Evolutionary conservation across 2,888 invertebrate species (phyloP), one percentile per base, ranked within the genome.

Genomic region (Pyrochroa serraticornis): DNA sequence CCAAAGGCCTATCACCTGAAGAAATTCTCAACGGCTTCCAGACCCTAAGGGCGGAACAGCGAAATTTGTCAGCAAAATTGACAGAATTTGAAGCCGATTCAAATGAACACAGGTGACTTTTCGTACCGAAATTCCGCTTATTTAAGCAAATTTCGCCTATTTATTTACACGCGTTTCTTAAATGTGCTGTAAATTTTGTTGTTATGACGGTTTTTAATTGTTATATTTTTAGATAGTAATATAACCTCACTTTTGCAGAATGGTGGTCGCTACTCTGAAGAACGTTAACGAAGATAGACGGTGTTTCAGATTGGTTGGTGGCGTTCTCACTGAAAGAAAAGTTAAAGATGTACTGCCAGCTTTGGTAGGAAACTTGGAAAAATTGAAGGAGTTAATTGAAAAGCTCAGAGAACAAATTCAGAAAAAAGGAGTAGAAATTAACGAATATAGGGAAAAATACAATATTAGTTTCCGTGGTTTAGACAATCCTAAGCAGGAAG

Each of bases 281-380:
- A 89, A 89, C 57, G 91, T 95, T 13, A 92, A 93, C 74, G 87
- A 85, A 8, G 85, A 87, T 48, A 87, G 96, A 67, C 94, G 91
- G 78, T 97, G 97, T 79, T 97, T 91, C 79, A 87, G 96, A 72
- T 87, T 97, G 84, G 89, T 97, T 63, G 97, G 97, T 49, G 97
- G 97, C 22, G 92, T 97, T 54, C 82, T 97, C 50, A 93, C 95
- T 63, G 96, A 97, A 81, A 85, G 93, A 68, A 95, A 92, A 7
- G 97, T 97, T 0, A 90, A 89, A 74, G 95, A 94, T 69, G 92
- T 97, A 45, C 80, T 96, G 69, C 97, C 97, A 8, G 90, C 91
- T 66, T 82, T 97, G 60, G 80, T 86, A 63, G 84, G 85, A 64
- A 96, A 95, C 79, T 87, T 86, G 75, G 91, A 92, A 71, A 85